Evolutionary conservation across 2,797 vertebrate genomes (phyloP).

Genomic region (Amblyopsis hoosieri): DNA sequence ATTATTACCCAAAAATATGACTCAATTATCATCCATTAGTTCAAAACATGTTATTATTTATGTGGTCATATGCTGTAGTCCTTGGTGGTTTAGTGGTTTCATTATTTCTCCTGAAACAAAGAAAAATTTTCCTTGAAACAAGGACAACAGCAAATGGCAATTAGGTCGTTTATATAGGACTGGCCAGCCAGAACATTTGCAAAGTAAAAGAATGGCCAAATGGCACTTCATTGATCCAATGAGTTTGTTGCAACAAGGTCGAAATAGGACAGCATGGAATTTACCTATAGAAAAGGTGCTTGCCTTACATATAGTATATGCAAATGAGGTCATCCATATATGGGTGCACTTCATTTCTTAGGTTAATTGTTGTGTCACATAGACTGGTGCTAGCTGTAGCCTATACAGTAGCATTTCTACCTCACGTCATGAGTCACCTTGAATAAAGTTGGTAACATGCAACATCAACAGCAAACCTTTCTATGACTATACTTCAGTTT

Average conservation of each 20-base stretch:
- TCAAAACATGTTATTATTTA: constrained; percentile 29
- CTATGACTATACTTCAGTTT: constrained; percentile 17
- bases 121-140: no score
- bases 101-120: constrained; percentile 55
- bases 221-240: constrained; percentile 65
- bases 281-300: constrained; percentile 32
- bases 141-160: constrained; percentile 58
- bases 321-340: constrained; percentile 26
- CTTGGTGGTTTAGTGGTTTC: constrained; percentile 54
- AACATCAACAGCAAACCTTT: constrained; percentile 1
- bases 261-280: constrained; percentile 47
- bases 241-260: constrained; percentile 48
- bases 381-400: neutral
- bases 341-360: constrained; percentile 36
- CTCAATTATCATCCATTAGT: constrained; percentile 50
- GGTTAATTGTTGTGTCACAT: constrained; percentile 32
- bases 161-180: constrained; percentile 34
- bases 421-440: constrained; percentile 31
- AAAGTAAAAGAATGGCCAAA: constrained; percentile 58
- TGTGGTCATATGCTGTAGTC: constrained; percentile 29
- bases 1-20: constrained; percentile 43
- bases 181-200: constrained; percentile 31
- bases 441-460: constrained; percentile 4
- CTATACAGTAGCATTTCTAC: neutral
- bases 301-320: constrained; percentile 16